Evolutionary conservation across 1,140 invertebrate species (phyloP), one percentile per base, ranked within the genome.

Genomic region (Galendromus occidentalis): DNA sequence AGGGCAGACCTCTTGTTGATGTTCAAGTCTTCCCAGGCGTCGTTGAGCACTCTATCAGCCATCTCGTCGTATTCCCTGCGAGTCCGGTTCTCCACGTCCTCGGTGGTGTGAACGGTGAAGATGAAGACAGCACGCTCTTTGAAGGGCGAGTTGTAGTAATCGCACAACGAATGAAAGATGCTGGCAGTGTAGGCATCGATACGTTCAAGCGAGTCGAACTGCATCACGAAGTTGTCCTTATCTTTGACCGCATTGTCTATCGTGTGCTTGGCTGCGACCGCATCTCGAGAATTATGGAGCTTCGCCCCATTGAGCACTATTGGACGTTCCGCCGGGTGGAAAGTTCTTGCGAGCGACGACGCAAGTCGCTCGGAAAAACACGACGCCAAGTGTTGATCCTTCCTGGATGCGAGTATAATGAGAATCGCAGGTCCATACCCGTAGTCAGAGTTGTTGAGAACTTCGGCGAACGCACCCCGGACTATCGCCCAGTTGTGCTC

Each of bases 141-240:
- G 51, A 59, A 59, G 14, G 51, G 51, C 22, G 51, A 59, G 25
- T 59, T 59, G 51, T 59, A 59, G 33, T 59, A 59, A 33, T 59
- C 51, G 22, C 51, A 59, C 14, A 59, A 33, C 1, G 51, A 59
- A 9, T 59, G 51, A 9, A 59, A 59, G 9, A 59, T 59, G 14
- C 25, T 29, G 14, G 51, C 51, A 25, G 51, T 59, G 33, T 59
- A 59, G 1, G 51, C 17, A 12, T 59, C 51, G 12, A 59, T 59
- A 17, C 25, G 51, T 25, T 59, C 51, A 9, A 59, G 51, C 1
- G 51, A 59, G 22, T 59, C 20, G 22, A 59, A 59, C 20, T 59
- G 51, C 51, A 59, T 59, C 4, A 59, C 51, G 33, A 59, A 59
- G 20, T 59, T 59, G 20, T 59, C 51, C 25, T 33, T 17, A 6